phyloP scores from a whole-genome alignment of 1,140 invertebrate genomes.

The Drosophila paulistorum region DNA sequence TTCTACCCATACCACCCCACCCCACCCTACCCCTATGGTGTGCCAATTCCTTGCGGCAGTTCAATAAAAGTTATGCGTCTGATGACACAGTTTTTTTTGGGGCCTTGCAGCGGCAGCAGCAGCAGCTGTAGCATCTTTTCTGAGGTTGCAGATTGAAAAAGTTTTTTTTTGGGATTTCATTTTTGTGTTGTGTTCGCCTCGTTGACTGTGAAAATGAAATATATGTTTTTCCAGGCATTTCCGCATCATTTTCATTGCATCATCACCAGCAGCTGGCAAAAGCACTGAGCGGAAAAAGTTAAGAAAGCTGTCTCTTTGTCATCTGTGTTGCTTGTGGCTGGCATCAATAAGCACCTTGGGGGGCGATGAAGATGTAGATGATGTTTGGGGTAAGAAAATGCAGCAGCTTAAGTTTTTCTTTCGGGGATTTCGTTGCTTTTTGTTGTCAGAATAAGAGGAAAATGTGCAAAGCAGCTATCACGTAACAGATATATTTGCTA shows the following conservation, averaged over 20 bases:
- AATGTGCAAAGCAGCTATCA: neutral
- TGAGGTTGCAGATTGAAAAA: constrained; percentile 65
- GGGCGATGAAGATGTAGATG: neutral
- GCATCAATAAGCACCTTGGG: constrained; percentile 50
- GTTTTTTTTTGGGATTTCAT: constrained; percentile 45
- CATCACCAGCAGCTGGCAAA: constrained; percentile 22
- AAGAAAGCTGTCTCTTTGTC: constrained; percentile 23
- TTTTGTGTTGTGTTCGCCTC: constrained; percentile 36
- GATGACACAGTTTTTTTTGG: constrained; percentile 66
- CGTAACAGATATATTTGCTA: neutral
- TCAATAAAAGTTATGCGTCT: constrained; percentile 79
- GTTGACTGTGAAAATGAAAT: constrained; percentile 76
- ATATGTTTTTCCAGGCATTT: constrained; percentile 55
- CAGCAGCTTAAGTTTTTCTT: constrained; percentile 20
- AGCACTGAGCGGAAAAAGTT: constrained; percentile 30
- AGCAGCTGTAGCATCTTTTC: constrained; percentile 39
- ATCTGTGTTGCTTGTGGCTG: constrained; percentile 25
- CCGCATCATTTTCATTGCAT: constrained; percentile 23
- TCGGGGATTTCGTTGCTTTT: constrained; percentile 42
- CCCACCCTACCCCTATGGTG: neutral
- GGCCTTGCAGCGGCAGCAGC: constrained; percentile 20
- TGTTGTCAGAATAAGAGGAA: constrained; percentile 40
- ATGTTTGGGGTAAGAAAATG: constrained; percentile 19
- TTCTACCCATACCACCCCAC: neutral
- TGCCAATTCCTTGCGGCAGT: constrained; percentile 51